Evolutionary conservation across 2,113 vertebrate genomes (phyloP).

Genomic region (Atractosteus spatula): DNA sequence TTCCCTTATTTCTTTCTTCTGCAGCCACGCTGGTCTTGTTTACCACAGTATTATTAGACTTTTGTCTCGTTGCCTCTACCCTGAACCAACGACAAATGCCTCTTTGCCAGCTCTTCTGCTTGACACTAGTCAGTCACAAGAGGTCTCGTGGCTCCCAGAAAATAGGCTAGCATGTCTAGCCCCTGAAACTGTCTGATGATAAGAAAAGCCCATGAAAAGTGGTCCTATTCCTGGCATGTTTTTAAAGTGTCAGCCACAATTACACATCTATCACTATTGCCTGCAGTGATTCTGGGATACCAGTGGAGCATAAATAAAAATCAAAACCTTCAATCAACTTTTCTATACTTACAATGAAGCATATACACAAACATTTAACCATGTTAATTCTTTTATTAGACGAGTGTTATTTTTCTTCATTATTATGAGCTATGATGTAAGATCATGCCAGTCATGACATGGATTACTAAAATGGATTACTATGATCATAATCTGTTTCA

Average conservation of each 20-base stretch:
- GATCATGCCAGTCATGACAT: too few relatives aligned
- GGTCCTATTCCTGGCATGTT: background rate
- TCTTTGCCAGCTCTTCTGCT: background rate
- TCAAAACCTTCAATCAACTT: background rate
- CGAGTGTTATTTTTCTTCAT: background rate
- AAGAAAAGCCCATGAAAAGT: background rate
- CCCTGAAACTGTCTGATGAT: background rate
- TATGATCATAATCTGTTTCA: background rate
- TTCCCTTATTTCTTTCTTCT: background rate
- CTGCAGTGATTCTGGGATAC: background rate
- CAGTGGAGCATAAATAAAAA: background rate
- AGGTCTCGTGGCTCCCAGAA: background rate
- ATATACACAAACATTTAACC: background rate
- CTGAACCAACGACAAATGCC: background rate
- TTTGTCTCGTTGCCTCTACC: background rate
- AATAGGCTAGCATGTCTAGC: constrained; percentile 1
- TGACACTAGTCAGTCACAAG: too few relatives aligned
- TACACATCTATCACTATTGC: constrained; percentile 4
- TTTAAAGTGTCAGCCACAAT: constrained; percentile 5
- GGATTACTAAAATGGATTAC: background rate
- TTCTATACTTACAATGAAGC: background rate
- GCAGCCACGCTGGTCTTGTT: background rate
- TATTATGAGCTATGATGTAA: background rate
- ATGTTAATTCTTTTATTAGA: background rate
- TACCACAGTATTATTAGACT: too few relatives aligned